Base-by-base conservation (phyloP, 1,140 invertebrate genomes). In the Calliphora vicina region DNA sequence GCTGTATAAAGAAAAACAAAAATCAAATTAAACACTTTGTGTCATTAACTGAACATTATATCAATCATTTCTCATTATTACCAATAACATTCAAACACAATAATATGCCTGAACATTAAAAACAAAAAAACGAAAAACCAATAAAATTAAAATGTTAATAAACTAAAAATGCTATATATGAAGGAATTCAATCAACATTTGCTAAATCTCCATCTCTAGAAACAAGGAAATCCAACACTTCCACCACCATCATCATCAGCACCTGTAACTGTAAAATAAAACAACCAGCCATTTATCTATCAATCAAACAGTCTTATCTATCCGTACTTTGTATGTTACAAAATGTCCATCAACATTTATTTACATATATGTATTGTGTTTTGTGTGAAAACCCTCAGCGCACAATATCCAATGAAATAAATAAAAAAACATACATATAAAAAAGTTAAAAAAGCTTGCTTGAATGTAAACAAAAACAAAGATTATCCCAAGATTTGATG, bases 141-240 rank as follows among this genome's bases (percentile, higher is more conserved):
- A 50, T 17, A 50, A 6, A 50, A 50, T n/a, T 50, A 50, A 43
- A 9, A 35, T 35, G 35, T 35, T 35, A 35, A 35, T 35, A 35
- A 35, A 35, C 35, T 35, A 35, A 35, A 35, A 35, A 35, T 10
- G 35, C 2, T 67, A 67, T 67, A 67, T 25, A n/a, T n/a, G 50
- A 67, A 67, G 61, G 61, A 67, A 67, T 67, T 67, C 61, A 67
- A 67, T 67, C 61, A 67, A 67, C 61, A 23, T 67, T 23, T 67
- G 61, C 61, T 67, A 67, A 67, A 67, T 67, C 61, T 67, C 10
- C 61, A 67, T 67, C 61, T 25, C 15, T 67, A 67, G 23, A 67
- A 67, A 67, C 23, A 67, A 67, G 61, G 61, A 67, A 67, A 67
- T 67, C n/a, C 61, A 67, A 6, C 61, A 67, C 61, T 67, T 67